Percentiles rank a stretch among this genome's conserved stretches.
Evolutionary conservation across 2,113 vertebrate genomes (phyloP).

Genomic region (Chaenocephalus aceratus): DNA sequence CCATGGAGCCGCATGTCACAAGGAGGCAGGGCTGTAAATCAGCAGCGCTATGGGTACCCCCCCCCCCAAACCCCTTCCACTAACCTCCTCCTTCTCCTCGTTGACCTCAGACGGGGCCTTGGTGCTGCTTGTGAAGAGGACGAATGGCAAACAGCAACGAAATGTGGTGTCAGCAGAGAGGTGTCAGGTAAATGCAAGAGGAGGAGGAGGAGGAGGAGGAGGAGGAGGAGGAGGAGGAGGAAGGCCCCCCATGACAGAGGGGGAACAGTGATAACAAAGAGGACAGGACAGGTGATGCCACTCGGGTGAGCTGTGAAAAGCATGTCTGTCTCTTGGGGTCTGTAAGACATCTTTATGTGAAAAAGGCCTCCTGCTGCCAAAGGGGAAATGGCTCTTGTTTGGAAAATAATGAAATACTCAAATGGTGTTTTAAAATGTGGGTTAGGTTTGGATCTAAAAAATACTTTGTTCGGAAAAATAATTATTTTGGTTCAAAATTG

Average conservation of each 20-base stretch:
- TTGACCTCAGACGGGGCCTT: background rate
- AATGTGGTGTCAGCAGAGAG: constrained; percentile 14
- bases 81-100: background rate
- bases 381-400: background rate
- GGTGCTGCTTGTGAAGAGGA: background rate
- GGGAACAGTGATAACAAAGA: background rate
- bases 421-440: background rate
- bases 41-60: constrained; percentile 9
- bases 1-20: constrained; percentile 25
- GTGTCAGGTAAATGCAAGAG: constrained; percentile 4
- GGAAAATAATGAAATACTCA: background rate
- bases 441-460: background rate
- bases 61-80: background rate
- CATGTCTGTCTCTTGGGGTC: background rate
- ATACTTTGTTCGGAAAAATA: background rate
- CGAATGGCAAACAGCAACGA: background rate
- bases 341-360: background rate
- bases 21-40: constrained; percentile 40
- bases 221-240: background rate
- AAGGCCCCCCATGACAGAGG: background rate
- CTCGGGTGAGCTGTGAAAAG: too few species aligned
- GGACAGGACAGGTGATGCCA: background rate
- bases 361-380: background rate
- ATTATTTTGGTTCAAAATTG: too few species aligned
- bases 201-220: background rate